Evolutionary conservation across 2,888 invertebrate species (phyloP), one percentile per base, ranked within the genome.

Genomic region (Parasteatoda lunata): DNA sequence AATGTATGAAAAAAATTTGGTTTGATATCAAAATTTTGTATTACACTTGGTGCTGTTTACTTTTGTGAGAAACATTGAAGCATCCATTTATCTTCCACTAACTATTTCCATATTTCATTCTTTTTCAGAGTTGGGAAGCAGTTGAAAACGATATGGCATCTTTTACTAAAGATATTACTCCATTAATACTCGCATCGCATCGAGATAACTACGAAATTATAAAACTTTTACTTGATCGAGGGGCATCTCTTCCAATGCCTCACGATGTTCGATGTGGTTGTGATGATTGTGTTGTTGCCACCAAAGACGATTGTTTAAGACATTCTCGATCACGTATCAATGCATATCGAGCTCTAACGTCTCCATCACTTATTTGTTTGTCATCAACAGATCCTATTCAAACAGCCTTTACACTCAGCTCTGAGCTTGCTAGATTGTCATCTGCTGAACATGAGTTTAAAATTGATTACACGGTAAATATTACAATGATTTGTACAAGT

Each of bases 181-280:
- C 98, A n/a, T 94, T 99, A 90, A 98, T 98, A 91, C 94, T 99
- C 91, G 97, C 98, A 47, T 98, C 98, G 88, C 99, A 99, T 93
- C 94, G 98, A 89, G 98, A 99, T 93, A 98, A 98, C 93, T 99
- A 98, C 93, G 98, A 99, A 94, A 98, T 98, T 92, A 98, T 99
- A 92, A 99, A 99, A 94, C 96, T 99, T 91, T 94, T 99, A 88
- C 93, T 99, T 91, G 98, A 99, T 93, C 94, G 98, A 88, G 98
- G 98, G 77, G 97, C 97, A 69, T 95, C 95, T 84, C 94, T 98
- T 91, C 97, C 97, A 30, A 96, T 97, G 94, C 97, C 97, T 72
- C 98, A 98, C 92, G 97, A 98, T 93, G 97, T 97, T 91, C 95
- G 95, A 91, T 98, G 96, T 93, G 97, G 96, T 90, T 99, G 99